phyloP scores from a whole-genome alignment of 2,797 vertebrate species.

The Danio jaintianensis region DNA sequence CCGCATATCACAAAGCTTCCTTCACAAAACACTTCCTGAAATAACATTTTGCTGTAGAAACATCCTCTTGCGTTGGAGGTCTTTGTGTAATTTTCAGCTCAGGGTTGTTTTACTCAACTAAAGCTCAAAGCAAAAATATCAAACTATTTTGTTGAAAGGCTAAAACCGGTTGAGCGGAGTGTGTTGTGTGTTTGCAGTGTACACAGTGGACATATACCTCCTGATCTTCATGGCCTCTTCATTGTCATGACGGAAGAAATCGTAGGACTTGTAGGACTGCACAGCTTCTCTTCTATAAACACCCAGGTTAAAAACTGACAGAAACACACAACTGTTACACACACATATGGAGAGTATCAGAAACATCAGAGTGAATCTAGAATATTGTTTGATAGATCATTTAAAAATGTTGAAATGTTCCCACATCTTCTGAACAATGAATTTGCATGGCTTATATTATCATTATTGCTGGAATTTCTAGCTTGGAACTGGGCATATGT shows the following conservation, averaged over 20 bases:
- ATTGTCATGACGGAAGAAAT: conserved; percentile 98
- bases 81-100: not conserved
- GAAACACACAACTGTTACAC: conserved; percentile 49
- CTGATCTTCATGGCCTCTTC: conserved; percentile 96
- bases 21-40: not conserved
- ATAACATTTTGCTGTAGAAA: not conserved
- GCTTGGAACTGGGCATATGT: too few species aligned
- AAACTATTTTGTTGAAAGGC: too few species aligned
- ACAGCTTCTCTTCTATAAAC: conserved; percentile 94
- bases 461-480: not conserved
- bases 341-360: not conserved
- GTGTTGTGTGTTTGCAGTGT: not conserved
- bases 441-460: not conserved
- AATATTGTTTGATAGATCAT: too few species aligned
- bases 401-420: not conserved
- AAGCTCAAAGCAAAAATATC: too few species aligned
- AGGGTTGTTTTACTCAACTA: too few species aligned
- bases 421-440: not conserved
- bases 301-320: conserved; percentile 94
- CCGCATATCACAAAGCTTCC: not conserved
- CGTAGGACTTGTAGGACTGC: conserved; percentile 93
- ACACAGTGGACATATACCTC: conserved; percentile 81
- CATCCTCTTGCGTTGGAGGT: not conserved
- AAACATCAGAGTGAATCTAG: not conserved
- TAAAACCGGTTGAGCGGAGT: too few species aligned